phyloP scores from a whole-genome alignment of 1,140 invertebrate species.

The Pseudomyrmex concolor region DNA sequence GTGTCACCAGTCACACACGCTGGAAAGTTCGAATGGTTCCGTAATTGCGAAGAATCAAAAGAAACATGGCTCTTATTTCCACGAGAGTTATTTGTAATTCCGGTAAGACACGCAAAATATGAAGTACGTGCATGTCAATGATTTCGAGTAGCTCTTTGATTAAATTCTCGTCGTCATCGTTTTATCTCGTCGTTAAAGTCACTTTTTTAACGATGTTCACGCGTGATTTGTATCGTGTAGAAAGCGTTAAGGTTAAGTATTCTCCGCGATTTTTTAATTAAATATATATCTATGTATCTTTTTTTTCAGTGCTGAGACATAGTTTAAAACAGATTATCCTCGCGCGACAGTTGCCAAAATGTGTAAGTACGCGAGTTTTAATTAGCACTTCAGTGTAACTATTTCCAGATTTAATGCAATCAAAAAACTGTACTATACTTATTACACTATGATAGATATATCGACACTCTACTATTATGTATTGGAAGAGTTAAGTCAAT shows the following conservation, averaged over 20 bases:
- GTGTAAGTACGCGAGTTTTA: slow-evolving; percentile 72
- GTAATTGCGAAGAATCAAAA: too few relatives aligned
- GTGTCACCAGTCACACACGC: too few relatives aligned
- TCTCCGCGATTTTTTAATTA: background rate
- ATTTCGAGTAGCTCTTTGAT: background rate
- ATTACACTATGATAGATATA: too few relatives aligned
- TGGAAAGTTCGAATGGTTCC: too few relatives aligned
- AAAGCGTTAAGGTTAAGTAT: background rate
- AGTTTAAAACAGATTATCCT: slow-evolving; percentile 73
- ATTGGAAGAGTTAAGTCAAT: too few relatives aligned
- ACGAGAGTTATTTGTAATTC: slow-evolving; percentile 78
- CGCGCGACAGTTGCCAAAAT: slow-evolving; percentile 75
- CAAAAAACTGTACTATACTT: too few relatives aligned
- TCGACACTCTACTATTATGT: too few relatives aligned
- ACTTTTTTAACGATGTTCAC: background rate
- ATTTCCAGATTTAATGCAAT: background rate
- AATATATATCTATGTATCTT: background rate
- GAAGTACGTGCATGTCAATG: background rate
- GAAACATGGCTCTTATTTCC: slow-evolving; percentile 78
- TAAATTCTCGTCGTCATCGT: background rate
- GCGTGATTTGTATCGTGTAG: background rate
- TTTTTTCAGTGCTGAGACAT: slow-evolving; percentile 77
- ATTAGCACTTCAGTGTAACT: background rate
- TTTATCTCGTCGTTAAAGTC: background rate
- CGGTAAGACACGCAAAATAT: slow-evolving; percentile 72